Evolutionary conservation across 2,113 vertebrate genomes (phyloP).

Genomic region (Machaerirhynchus nigripectus): DNA sequence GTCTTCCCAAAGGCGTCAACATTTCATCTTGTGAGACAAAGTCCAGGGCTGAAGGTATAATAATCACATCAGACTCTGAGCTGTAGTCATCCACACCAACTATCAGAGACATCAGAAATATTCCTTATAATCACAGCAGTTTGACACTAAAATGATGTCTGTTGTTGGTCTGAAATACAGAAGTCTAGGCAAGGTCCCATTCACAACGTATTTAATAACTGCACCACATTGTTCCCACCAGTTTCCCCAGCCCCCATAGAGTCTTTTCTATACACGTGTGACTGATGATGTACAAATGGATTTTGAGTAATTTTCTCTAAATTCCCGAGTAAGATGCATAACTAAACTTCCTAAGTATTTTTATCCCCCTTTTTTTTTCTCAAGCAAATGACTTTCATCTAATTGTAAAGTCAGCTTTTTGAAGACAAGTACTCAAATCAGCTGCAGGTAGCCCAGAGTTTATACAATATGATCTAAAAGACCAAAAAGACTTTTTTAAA

Average conservation of each 20-base stretch:
- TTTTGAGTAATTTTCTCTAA: neutral
- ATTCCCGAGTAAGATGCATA: neutral
- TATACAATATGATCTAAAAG: neutral
- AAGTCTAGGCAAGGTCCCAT: neutral
- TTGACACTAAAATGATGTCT: constrained; percentile 55
- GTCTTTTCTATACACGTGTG: neutral
- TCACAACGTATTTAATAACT: neutral
- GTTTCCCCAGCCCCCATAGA: neutral
- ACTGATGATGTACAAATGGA: neutral
- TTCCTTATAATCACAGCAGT: constrained; percentile 70
- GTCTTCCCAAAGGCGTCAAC: constrained; percentile 88
- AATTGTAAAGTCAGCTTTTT: neutral
- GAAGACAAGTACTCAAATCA: neutral
- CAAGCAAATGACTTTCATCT: neutral
- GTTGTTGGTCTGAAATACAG: constrained; percentile 22
- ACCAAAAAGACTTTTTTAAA: neutral
- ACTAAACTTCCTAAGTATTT: neutral
- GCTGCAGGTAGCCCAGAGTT: neutral
- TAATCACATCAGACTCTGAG: constrained; percentile 92
- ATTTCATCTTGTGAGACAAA: constrained; percentile 94
- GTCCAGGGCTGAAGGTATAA: constrained; percentile 92
- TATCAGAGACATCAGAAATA: constrained; percentile 88
- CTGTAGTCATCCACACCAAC: constrained; percentile 93
- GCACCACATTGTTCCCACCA: neutral
- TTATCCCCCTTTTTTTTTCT: neutral